Base-by-base conservation (phyloP, 2,888 invertebrate genomes). In the Ophioninae sp. region DNA sequence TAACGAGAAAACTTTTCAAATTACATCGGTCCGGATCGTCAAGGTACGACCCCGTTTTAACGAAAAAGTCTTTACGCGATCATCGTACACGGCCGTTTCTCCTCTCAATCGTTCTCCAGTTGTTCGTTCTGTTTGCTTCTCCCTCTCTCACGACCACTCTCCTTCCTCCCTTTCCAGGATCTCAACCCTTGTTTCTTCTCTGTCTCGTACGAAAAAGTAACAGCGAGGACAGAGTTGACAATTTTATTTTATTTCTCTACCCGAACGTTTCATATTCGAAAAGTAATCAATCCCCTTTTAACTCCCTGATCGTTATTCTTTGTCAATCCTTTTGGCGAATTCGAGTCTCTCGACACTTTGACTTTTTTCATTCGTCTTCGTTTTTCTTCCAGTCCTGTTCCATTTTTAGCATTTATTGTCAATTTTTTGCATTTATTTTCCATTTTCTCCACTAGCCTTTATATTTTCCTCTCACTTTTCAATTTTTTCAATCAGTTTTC, bases 1-100 rank as follows among this genome's bases (percentile, higher is more conserved):
- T 91, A 90, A 92, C 89, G 89, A 91, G 91, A 90, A 90, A 91
- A 91, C 89, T 92, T 91, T 91, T 91, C 88, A 89, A 91, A 92
- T 92, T 90, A 90, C 89, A 87, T 88, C 89, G 74, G 83, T 84
- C 85, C 82, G 81, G 77, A 72, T 85, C 84, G 85, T 67, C 79
- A 77, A 69, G 72, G 81, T 70, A 78, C 85, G 81, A 84, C 82
- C 84, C 83, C 83, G 83, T 85, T 85, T 65, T 82, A 85, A 86
- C 82, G 69, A 84, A 85, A 86, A 85, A 85, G 56, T 65, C 78
- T 65, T 69, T 67, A 61, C 67, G 78, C 68, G 17, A 83, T 79
- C 69, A 85, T 82, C 79, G 81, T 82, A 39, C 70, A 44, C 74
- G 73, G 50, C 37, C 59, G 56, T 50, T 39, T 73, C 64, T 50